Evolutionary conservation across 1,140 invertebrate species (phyloP), one percentile per base, ranked within the genome.

Genomic region (Mya arenaria): DNA sequence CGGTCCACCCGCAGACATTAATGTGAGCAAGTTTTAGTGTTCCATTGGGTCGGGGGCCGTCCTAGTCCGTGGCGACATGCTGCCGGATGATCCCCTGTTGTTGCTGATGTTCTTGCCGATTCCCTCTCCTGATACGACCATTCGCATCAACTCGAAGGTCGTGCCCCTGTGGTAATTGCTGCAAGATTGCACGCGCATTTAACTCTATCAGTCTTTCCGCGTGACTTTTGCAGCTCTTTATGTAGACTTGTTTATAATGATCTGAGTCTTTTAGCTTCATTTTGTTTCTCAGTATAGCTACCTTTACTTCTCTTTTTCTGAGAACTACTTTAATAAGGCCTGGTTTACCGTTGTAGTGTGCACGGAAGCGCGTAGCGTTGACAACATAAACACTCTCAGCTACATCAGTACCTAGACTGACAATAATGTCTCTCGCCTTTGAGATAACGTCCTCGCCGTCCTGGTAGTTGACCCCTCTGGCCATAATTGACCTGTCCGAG

Each of bases 181-280:
- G 13, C 8, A 83, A n/a, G 3, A 82, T 32, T 32, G 80, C 63
- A 19, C 72, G 41, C 15, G 71, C 80, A 30, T 82, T 82, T 28
- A 66, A 36, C 62, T 82, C 72, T 28, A 77, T 77, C 32, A 71
- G 30, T 37, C 82, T 55, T 56, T 77, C 82, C 4, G 58, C 34
- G 19, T 68, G 36, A 19, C 72, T 71, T 41, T 83, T 83, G 34
- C 73, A 77, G 28, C 65, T 77, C 58, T 65, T 83, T 0, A 82
- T 55, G 44, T 62, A 82, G 1, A 66, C 80, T 10, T 52, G 23
- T 66, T 63, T 65, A 23, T 82, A 65, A 23, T 1, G 28, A n/a
- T 34, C 66, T 19, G 25, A 10, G 23, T 66, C 52, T 25, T 66
- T 58, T 2, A 66, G 32, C 8, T 66, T 4, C 65, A 68, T 68